Evolutionary conservation across 2,113 vertebrate genomes (phyloP).

Genomic region (Lampris megalopsis): DNA sequence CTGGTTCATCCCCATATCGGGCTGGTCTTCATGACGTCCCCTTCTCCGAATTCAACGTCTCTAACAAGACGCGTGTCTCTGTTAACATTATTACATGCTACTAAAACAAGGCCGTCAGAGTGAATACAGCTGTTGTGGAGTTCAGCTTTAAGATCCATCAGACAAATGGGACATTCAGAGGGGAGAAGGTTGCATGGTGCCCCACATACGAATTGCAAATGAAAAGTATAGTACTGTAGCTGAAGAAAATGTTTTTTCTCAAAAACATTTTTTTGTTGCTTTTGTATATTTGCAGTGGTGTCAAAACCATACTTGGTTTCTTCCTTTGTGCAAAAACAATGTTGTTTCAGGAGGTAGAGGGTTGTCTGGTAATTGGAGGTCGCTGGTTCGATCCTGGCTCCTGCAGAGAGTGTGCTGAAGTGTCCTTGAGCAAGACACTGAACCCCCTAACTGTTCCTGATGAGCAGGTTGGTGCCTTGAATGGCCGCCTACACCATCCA

Average conservation of each 20-base stretch:
- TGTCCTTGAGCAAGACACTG: no score
- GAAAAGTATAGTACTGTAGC: constrained; percentile 14
- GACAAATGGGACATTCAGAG: constrained; percentile 10
- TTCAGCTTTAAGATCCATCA: constrained; percentile 12
- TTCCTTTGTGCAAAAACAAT: constrained; percentile 23
- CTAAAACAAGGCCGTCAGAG: constrained; percentile 42
- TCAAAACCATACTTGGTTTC: constrained; percentile 11
- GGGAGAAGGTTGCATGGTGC: constrained; percentile 6
- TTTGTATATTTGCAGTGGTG: neutral
- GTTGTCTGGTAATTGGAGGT: no score
- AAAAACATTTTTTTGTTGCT: constrained; percentile 10
- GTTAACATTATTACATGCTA: constrained; percentile 33
- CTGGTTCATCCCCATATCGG: constrained; percentile 47
- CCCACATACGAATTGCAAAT: neutral
- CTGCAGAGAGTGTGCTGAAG: no score
- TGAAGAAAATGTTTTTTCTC: constrained; percentile 10
- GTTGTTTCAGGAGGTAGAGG: neutral
- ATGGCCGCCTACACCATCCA: no score
- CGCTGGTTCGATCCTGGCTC: no score
- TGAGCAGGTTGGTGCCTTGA: no score
- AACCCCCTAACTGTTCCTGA: no score
- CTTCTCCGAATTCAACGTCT: constrained; percentile 26
- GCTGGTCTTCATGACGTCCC: constrained; percentile 37
- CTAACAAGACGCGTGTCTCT: constrained; percentile 44
- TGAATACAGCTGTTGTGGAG: constrained; percentile 26